Percentiles rank a stretch among this genome's conserved stretches.
phyloP scores from a whole-genome alignment of 2,797 vertebrate species.

The Microcaecilia unicolor region DNA sequence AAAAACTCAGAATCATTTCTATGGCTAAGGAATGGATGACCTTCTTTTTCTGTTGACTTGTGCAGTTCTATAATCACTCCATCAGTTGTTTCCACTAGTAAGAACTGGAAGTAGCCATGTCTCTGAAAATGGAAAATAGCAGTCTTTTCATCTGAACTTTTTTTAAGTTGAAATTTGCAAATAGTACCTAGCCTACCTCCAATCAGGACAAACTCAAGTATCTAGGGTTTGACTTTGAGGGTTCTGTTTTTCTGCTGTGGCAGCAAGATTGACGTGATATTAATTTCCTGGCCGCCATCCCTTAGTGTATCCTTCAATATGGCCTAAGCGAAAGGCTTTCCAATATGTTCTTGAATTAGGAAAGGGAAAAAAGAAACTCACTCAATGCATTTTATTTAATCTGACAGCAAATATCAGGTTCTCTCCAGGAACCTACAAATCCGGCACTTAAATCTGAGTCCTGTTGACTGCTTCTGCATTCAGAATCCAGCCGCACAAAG shows the following conservation, averaged over 20 bases:
- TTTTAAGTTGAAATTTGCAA: conserved; percentile 30
- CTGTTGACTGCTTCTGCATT: conserved; percentile 25
- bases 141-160: too few species aligned
- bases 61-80: too few species aligned
- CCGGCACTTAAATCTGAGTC: conserved; percentile 1
- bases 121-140: too few species aligned
- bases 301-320: conserved; percentile 24
- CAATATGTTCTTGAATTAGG: conserved; percentile 1
- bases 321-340: conserved; percentile 18
- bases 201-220: conserved; percentile 26
- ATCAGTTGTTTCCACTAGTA: too few species aligned
- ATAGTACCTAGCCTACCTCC: conserved; percentile 36
- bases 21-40: too few species aligned
- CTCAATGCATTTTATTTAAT: conserved; percentile 27
- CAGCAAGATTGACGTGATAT: conserved; percentile 21
- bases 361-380: not conserved
- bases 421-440: conserved; percentile 16
- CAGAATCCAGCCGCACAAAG: conserved; percentile 28
- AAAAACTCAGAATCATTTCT: too few species aligned
- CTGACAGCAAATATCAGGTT: conserved; percentile 27
- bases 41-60: too few species aligned
- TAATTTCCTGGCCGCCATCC: conserved; percentile 28
- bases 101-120: too few species aligned
- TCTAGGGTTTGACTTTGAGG: conserved; percentile 31
- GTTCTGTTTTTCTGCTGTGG: too few species aligned